Conservation (phyloP, 2,888 invertebrate genomes). For the Augochlorella aurata region DNA sequence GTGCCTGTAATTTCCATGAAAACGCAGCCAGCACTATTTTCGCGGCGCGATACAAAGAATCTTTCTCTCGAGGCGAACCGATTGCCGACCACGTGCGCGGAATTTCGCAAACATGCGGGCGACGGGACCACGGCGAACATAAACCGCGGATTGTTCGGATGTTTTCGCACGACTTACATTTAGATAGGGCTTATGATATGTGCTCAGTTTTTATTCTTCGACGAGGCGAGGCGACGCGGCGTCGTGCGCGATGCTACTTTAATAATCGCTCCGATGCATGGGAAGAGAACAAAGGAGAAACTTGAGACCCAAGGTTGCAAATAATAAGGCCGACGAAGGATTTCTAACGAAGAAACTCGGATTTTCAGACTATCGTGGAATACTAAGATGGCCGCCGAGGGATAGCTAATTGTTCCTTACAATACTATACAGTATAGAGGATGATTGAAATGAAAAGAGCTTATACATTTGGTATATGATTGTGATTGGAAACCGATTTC, state of each 20-base stretch:
- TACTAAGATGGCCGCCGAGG: background rate
- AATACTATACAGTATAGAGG: too few relatives aligned
- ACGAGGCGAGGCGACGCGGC: background rate
- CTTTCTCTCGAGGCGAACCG: constrained; percentile 10
- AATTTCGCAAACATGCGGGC: constrained; percentile 49
- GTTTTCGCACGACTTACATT: constrained; percentile 52
- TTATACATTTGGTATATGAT: too few relatives aligned
- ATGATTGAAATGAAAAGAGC: too few relatives aligned
- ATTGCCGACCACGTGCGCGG: constrained; percentile 23
- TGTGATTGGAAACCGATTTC: too few relatives aligned
- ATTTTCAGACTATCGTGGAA: background rate
- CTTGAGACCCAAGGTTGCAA: constrained; percentile 18
- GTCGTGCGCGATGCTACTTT: background rate
- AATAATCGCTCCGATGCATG: constrained; percentile 13
- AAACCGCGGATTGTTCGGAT: constrained; percentile 30
- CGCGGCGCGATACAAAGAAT: constrained; percentile 33
- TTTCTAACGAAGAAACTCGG: background rate
- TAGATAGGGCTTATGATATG: constrained; percentile 28
- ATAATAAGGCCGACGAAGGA: background rate
- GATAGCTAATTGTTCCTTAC: background rate
- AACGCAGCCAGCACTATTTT: constrained; percentile 23
- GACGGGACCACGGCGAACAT: background rate
- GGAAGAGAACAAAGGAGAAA: constrained; percentile 15
- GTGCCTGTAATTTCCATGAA: constrained; percentile 22
- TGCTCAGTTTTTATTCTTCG: background rate